These are phyloP conservation scores for Omphaloscelis lunosa DNA, from an alignment of 2,888 invertebrate species.

Conservation along the genomic window DNA sequence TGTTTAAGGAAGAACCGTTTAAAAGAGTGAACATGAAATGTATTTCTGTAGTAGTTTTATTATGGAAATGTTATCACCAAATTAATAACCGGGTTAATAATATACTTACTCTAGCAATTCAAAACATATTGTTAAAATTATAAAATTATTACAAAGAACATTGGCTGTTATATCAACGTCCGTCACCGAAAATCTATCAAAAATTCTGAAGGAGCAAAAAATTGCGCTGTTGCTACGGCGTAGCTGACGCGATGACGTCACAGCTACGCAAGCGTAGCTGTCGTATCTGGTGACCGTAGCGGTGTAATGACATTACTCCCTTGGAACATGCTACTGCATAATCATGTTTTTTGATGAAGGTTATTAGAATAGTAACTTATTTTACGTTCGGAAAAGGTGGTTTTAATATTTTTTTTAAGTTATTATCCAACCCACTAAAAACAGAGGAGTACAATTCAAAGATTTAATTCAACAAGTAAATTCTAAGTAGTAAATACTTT, in stretches of 20 bases:
- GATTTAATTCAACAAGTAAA: not conserved
- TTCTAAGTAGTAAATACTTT: not conserved
- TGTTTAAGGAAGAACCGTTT: not conserved
- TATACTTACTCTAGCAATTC: not conserved
- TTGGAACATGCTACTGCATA: constrained; percentile 39
- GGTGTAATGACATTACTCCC: constrained; percentile 32
- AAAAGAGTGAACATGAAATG: not conserved
- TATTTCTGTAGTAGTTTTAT: not conserved
- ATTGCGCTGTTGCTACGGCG: constrained; percentile 44
- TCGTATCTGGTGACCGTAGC: constrained; percentile 48
- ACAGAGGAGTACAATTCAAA: not conserved
- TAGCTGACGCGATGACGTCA: constrained; percentile 43
- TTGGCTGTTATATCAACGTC: not conserved
- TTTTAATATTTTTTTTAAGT: not conserved
- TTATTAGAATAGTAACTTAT: constrained; percentile 18
- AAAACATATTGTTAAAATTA: not conserved
- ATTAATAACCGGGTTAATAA: not conserved
- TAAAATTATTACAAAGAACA: not conserved
- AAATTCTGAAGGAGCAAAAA: constrained; percentile 9
- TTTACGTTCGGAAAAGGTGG: not conserved
- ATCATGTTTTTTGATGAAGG: constrained; percentile 29
- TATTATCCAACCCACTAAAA: not conserved
- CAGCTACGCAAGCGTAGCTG: constrained; percentile 41
- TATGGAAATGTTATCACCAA: not conserved
- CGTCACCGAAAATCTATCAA: not conserved